A percentile compares a stretch with the other conserved stretches of the same genome.
These are phyloP conservation scores for Atta cephalotes DNA, from an alignment of 1,140 invertebrate genomes.

Conservation along the genomic window DNA sequence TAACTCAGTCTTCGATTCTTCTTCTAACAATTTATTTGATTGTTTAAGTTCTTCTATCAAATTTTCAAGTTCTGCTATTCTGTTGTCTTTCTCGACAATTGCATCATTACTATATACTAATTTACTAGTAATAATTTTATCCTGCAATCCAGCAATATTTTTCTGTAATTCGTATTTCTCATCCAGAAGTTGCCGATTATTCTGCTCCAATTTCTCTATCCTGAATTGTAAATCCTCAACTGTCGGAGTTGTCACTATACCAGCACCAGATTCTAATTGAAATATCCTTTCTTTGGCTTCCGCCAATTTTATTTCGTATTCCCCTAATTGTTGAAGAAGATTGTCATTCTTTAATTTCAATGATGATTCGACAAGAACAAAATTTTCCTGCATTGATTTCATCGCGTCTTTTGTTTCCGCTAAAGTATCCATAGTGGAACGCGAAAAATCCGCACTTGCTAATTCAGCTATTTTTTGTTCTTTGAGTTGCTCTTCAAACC, in stretches of 20 bases:
- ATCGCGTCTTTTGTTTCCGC: constrained; percentile 87
- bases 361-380: constrained; percentile 86
- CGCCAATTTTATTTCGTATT: constrained; percentile 80
- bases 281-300: constrained; percentile 80
- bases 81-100: constrained; percentile 81
- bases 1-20: constrained; percentile 79
- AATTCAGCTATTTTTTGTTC: constrained; percentile 79
- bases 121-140: constrained; percentile 74
- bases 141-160: constrained; percentile 79
- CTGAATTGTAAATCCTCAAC: constrained; percentile 78
- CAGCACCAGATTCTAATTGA: constrained; percentile 78
- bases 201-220: constrained; percentile 77
- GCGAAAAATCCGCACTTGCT: constrained; percentile 79
- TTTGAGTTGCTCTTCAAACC: constrained; percentile 78
- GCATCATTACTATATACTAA: constrained; percentile 69
- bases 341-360: constrained; percentile 82
- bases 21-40: constrained; percentile 77
- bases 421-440: constrained; percentile 85
- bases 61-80: constrained; percentile 83
- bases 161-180: constrained; percentile 83
- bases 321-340: constrained; percentile 81
- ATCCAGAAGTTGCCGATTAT: constrained; percentile 78
- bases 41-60: constrained; percentile 81
- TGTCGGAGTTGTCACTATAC: constrained; percentile 73
- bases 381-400: constrained; percentile 88